Evolutionary conservation across 2,113 vertebrate species (phyloP), one percentile per base, ranked within the genome.

Genomic region (Pygoscelis antarcticus): DNA sequence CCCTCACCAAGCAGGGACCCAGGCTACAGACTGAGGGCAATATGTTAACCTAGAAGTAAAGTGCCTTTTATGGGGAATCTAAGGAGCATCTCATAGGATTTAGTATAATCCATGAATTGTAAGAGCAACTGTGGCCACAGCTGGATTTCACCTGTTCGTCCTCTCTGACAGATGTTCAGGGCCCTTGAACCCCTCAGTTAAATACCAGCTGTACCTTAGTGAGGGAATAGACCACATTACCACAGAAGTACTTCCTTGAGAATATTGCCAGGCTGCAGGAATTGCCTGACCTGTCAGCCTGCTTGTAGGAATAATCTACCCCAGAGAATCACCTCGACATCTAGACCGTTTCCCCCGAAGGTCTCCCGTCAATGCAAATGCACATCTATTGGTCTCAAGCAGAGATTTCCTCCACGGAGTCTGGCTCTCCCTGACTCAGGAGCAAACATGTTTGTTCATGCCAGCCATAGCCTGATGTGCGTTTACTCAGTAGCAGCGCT

Each of bases 91-190:
- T 76, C n/a, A 0, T 1, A 83, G 93, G 66, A 85, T 87, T 94
- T 66, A 40, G 29, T 26, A 51, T 32, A 76, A 94, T 26, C 40
- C 75, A 32, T 47, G 62, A 77, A 79, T 1, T 80, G 49, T 22
- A 54, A 79, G 22, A 91, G 42, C 92, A 90, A 80, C 46, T 15
- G 19, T 54, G 75, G 70, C n/a, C 85, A n/a, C 93, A 96, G 95
- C 84, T 93, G 96, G 90, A 80, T 91, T 90, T 87, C 87, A 93
- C 82, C 93, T 94, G 92, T 74, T 96, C 18, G 2, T 62, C 42
- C 13, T 49, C 54, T 40, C 54, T 86, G 78, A 49, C 96, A 95
- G 95, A 93, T 96, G 95, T 77, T 96, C 87, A 70, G 72, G 72
- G 83, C 80, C 62, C 86, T 85, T 5, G 7, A 90, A 75, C 38